Percentiles rank a stretch among this genome's conserved stretches.
Conservation (phyloP, 1,140 invertebrate species). For the Diachasma alloeum region DNA sequence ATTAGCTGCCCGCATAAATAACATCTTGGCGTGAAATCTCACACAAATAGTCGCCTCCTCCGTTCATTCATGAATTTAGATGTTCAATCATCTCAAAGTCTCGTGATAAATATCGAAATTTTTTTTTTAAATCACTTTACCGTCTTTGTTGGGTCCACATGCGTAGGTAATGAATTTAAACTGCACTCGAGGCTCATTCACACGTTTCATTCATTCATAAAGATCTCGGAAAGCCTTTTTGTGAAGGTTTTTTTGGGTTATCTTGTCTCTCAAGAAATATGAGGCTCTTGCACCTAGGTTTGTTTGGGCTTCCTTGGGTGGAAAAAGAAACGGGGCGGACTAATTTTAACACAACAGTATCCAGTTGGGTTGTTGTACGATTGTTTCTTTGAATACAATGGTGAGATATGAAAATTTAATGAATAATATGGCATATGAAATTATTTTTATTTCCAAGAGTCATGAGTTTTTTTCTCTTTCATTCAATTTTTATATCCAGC, state of each 20-base stretch:
- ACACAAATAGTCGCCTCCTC: constrained; percentile 12
- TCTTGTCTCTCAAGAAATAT: background rate
- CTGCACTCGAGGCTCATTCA: background rate
- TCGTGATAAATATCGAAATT: background rate
- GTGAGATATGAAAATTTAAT: background rate
- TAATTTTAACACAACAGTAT: background rate
- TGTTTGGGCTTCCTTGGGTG: background rate
- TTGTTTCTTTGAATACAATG: background rate
- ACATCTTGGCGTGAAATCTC: constrained; percentile 23
- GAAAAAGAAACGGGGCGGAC: background rate
- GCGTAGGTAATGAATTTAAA: background rate
- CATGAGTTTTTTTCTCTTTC: too few species aligned
- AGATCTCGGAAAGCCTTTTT: background rate
- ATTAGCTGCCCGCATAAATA: constrained; percentile 32
- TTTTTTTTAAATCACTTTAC: background rate
- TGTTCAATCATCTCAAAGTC: background rate
- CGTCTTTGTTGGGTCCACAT: background rate
- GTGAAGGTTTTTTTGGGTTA: background rate
- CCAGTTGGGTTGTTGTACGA: background rate
- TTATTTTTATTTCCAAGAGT: too few species aligned
- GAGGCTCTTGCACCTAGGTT: background rate
- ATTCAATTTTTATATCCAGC: too few species aligned
- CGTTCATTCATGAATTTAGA: constrained; percentile 17
- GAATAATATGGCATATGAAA: too few species aligned
- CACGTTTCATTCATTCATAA: background rate